These are phyloP conservation scores for Psilopsiagon aymara DNA, from an alignment of 2,113 vertebrate species.

Conservation along the genomic window DNA sequence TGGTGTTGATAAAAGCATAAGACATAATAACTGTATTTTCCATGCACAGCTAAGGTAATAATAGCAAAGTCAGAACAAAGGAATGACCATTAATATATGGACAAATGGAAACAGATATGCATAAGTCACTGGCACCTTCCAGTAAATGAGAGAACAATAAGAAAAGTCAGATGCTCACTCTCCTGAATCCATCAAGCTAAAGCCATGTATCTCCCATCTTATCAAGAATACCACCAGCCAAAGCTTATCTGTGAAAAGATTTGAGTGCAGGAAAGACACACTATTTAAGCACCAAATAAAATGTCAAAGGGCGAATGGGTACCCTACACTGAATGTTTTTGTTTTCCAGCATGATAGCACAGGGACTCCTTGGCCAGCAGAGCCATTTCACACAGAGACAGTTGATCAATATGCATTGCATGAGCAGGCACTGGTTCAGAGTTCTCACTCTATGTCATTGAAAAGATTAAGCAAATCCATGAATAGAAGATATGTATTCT, in stretches of 20 bases:
- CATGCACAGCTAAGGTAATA: not conserved
- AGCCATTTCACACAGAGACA: not conserved
- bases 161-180: not conserved
- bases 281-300: not conserved
- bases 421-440: not conserved
- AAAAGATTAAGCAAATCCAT: conserved; percentile 50
- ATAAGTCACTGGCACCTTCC: not conserved
- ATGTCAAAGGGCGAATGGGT: not conserved
- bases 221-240: not conserved
- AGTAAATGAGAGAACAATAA: not conserved
- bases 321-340: not conserved
- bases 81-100: not conserved
- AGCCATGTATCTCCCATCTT: not conserved
- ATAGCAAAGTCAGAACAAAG: not conserved
- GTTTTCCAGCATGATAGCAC: not conserved
- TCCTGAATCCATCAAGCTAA: not conserved
- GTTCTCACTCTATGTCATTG: not conserved
- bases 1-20: conserved; percentile 17
- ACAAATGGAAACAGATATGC: not conserved
- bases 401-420: not conserved
- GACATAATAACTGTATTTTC: not conserved
- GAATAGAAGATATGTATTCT: conserved; percentile 27
- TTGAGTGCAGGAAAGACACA: not conserved
- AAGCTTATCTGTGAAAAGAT: not conserved
- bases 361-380: not conserved